Evolutionary conservation across 2,113 vertebrate species (phyloP), one percentile per base, ranked within the genome.

Genomic region (Corydoras maculifer): DNA sequence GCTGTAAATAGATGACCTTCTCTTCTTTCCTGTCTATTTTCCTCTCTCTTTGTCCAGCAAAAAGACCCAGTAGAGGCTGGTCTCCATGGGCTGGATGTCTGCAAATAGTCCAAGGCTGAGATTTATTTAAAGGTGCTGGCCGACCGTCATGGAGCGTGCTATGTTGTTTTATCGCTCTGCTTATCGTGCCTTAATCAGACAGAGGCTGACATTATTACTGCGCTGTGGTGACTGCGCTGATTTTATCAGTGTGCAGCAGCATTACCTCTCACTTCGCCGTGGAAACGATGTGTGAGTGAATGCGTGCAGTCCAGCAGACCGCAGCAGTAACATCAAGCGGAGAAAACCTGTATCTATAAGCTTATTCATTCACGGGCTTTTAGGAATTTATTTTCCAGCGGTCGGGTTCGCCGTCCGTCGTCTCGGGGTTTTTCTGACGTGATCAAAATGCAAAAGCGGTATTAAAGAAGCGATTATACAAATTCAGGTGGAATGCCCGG

Each of bases 1-100:
- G 74, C 79, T 70, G 9, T 63, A 78, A 85, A 86, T 85, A 83
- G 77, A 84, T 57, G 51, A 18, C 9, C n/a, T 18, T 49, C 15
- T 50, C 43, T 31, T 74, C 43, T 75, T 49, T 14, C 58, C 13
- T 25, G 15, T 11, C 4, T 1, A n/a, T 18, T 74, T 53, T 75
- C 49, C 15, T 66, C 8, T 55, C 31, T 12, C 15, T 11, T 67
- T 54, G 64, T 68, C 18, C n/a, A 70, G 51, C 58, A 57, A 78
- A 70, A 9, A 5, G 32, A 14, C 32, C 59, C 72, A 50, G 29
- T 4, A 10, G n/a, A 15, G 68, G 8, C 49, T 62, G 25, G 18
- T 54, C 55, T 54, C 57, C 8, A 64, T 55, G 13, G 68, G 43
- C 48, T 25, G 18, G 5, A 30, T 61, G 49, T 74, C 58, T 74